phyloP scores from a whole-genome alignment of 2,113 vertebrate genomes.

The Mohoua ochrocephala region DNA sequence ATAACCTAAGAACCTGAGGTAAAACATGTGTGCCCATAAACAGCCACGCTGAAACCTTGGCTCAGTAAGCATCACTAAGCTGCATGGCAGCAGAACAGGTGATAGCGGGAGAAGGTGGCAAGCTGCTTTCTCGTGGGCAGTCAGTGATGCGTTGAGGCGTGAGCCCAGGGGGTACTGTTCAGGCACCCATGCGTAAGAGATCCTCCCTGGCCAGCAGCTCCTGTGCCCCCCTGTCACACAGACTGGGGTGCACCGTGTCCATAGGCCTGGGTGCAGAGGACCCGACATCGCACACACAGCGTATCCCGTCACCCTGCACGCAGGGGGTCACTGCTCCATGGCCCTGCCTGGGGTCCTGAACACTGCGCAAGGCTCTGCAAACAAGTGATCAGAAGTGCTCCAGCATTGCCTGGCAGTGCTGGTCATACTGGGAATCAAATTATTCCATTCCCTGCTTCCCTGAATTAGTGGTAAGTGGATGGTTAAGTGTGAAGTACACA shows the following conservation, averaged over 20 bases:
- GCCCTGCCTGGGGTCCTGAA: not conserved
- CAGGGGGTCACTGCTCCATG: not conserved
- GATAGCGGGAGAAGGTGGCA: not conserved
- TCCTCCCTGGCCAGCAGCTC: not conserved
- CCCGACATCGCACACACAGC: fast-evolving
- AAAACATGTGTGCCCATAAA: not conserved
- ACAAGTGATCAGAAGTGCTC: not conserved
- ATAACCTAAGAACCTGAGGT: not conserved
- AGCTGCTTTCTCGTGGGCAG: not conserved
- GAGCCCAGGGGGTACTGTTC: not conserved
- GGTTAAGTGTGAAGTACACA: not conserved
- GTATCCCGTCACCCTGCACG: not conserved
- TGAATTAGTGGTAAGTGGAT: not conserved
- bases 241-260: fast-evolving
- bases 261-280: fast-evolving
- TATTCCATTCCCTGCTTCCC: not conserved
- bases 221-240: not conserved
- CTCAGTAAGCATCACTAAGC: not conserved
- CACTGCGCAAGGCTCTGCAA: fast-evolving
- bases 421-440: not conserved
- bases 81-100: not conserved
- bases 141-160: not conserved
- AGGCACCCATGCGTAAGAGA: not conserved
- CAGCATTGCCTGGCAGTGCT: not conserved
- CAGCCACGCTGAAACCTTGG: not conserved